Evolutionary conservation across 2,797 vertebrate species (phyloP).

Genomic region (Sebastes taczanowskii): DNA sequence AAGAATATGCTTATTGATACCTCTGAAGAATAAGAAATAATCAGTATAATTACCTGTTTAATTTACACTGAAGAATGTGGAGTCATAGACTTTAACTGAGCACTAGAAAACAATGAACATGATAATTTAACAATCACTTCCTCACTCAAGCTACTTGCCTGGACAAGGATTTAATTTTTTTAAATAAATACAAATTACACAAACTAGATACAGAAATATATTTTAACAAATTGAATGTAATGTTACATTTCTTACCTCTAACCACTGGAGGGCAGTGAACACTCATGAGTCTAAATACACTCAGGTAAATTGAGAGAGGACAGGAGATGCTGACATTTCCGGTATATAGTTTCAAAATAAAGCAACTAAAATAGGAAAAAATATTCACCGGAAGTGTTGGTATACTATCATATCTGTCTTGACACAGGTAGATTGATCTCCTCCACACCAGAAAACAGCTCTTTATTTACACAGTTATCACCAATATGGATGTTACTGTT

Average conservation of each 20-base stretch:
- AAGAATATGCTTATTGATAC: background rate
- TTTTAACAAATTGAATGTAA: background rate
- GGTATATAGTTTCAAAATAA: background rate
- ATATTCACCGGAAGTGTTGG: background rate
- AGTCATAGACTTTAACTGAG: background rate
- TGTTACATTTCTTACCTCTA: background rate
- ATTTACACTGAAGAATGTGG: background rate
- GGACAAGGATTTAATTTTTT: background rate
- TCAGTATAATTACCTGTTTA: background rate
- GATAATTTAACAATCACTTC: background rate
- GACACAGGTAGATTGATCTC: background rate
- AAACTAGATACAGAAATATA: background rate
- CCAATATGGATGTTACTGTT: background rate
- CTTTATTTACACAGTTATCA: background rate
- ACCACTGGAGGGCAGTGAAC: slow-evolving; percentile 37
- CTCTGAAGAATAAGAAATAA: background rate
- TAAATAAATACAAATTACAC: background rate
- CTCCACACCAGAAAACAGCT: background rate
- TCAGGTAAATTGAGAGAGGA: no score
- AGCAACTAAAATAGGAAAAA: background rate
- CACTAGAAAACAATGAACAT: background rate
- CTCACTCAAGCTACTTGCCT: background rate
- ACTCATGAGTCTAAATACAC: background rate
- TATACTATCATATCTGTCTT: background rate
- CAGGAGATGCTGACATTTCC: background rate